Percentiles rank a stretch among this genome's conserved stretches.
Conservation (phyloP, 2,113 vertebrate species). For the Ciconia boyciana region DNA sequence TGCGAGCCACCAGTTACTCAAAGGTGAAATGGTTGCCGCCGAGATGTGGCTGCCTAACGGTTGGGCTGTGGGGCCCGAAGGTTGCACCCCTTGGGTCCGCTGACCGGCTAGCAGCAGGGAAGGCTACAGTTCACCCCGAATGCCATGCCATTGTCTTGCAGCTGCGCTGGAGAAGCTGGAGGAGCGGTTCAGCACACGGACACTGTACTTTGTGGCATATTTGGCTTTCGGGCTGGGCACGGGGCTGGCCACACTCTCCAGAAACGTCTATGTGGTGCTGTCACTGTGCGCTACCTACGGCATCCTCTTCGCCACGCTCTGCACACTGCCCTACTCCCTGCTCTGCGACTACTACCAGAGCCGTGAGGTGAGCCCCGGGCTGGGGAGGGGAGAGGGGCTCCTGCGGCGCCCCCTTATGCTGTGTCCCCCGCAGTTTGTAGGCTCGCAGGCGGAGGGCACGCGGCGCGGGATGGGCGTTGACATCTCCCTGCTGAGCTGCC, state of each 20-base stretch:
- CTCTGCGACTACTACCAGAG: conserved; percentile 98
- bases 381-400: neutral
- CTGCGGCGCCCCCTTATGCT: neutral
- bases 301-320: conserved; percentile 92
- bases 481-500: conserved; percentile 96
- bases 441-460: conserved; percentile 82
- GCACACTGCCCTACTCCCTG: conserved; percentile 96
- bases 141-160: conserved; percentile 31
- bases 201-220: conserved; percentile 95
- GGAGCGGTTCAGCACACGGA: conserved; percentile 88
- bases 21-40: rapidly evolving
- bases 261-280: conserved; percentile 91
- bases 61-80: neutral
- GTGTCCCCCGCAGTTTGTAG: conserved; percentile 80
- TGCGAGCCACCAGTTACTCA: neutral
- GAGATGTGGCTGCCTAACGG: neutral
- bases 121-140: neutral
- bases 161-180: conserved; percentile 94
- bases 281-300: conserved; percentile 93
- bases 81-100: neutral
- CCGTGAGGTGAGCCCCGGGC: conserved; percentile 80
- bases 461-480: conserved; percentile 93
- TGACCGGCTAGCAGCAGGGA: rapidly evolving
- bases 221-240: conserved; percentile 94
- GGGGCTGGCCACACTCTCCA: conserved; percentile 89